Evolutionary conservation across 1,140 invertebrate species (phyloP), one percentile per base, ranked within the genome.

Genomic region (Sipha flava): DNA sequence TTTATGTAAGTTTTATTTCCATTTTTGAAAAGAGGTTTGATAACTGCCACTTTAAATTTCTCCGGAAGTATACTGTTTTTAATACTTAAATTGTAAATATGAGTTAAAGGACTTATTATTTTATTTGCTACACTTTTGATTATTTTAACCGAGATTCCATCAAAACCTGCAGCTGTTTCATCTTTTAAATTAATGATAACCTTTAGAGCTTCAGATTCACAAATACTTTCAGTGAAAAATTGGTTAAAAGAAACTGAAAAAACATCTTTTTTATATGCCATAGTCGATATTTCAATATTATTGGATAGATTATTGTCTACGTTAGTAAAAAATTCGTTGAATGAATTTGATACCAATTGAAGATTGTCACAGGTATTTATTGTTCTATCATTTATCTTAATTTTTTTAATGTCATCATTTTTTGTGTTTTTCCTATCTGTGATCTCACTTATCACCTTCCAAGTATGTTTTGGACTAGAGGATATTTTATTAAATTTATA

Each of bases 311-410:
- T 62, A 29, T 10, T 64, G 6, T 31, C 31, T 64, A 37, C 10
- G n/a, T 64, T 64, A 64, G 59, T 64, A 64, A 64, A 64, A 64
- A 64, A 62, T 2, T 62, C 31, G 57, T 62, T 62, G 26, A 64
- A 64, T n/a, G 18, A 34, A 6, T 64, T 64, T 34, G 59, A 37
- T 64, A 64, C 59, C 31, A 64, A 64, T 5, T 64, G 31, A 37
- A 6, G 31, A 64, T 64, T 37, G 6, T 64, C 31, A 6, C 16
- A 64, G 1, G 31, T 64, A 37, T 64, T 21, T 64, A 64, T 64
- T 64, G 6, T 37, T 64, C 29, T 64, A 34, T 62, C 26, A 9
- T 62, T 62, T 62, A 62, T 31, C 57, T 31, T 16, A 62, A 14
- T 62, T 52, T 52, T 23, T 52, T 52, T 52, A 52, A 23, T 52